These are phyloP conservation scores for Drymonia ruficornis DNA, from an alignment of 2,888 invertebrate genomes.

Conservation along the genomic window DNA sequence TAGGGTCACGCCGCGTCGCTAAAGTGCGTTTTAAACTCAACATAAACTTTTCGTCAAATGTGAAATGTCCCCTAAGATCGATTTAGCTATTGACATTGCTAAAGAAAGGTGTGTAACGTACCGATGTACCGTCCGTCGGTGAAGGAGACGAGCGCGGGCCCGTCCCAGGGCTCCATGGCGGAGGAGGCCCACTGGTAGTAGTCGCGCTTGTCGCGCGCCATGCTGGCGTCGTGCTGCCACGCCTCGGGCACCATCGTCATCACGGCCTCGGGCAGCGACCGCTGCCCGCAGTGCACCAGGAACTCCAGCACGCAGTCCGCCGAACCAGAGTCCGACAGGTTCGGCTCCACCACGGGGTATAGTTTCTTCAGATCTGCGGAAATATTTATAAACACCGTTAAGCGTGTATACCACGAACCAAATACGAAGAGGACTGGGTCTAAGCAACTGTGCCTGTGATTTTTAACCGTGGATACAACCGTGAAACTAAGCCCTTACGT, in stretches of 20 bases:
- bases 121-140: conserved; percentile 99
- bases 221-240: conserved; percentile 97
- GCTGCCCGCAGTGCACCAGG: conserved; percentile 95
- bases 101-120: too few species aligned
- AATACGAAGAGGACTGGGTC: too few species aligned
- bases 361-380: conserved; percentile 90
- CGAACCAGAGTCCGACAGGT: conserved; percentile 98
- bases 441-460: too few species aligned
- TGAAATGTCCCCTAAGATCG: too few species aligned
- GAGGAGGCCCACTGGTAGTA: conserved; percentile 99
- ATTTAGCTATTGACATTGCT: too few species aligned
- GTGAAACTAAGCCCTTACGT: too few species aligned
- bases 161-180: conserved; percentile 99
- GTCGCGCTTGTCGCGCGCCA: conserved; percentile 96
- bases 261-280: conserved; percentile 97
- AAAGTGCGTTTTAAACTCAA: too few species aligned
- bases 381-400: too few species aligned
- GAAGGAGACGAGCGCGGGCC: conserved; percentile 97
- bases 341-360: conserved; percentile 98
- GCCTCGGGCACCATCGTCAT: conserved; percentile 99
- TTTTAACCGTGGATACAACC: too few species aligned
- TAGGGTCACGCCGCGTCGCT: too few species aligned
- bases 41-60: too few species aligned
- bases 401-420: too few species aligned
- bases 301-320: conserved; percentile 99